Evolutionary conservation across 2,888 invertebrate species (phyloP).

Genomic region (Himalopsyche kuldschensis): DNA sequence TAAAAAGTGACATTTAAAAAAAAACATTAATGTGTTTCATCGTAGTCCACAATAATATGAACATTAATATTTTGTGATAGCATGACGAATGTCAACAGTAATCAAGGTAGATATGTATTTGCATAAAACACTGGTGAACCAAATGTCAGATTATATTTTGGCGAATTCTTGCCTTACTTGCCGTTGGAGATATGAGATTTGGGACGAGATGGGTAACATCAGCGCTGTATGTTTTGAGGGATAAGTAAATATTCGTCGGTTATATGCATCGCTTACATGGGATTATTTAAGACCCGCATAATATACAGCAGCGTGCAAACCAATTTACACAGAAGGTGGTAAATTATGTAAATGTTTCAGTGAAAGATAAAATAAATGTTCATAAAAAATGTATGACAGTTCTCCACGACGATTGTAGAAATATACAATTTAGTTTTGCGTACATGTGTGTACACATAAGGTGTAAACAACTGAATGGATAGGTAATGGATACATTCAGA

Average conservation of each 20-base stretch:
- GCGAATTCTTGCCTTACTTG: background rate
- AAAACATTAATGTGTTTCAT: too few relatives aligned
- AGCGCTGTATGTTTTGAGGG: background rate
- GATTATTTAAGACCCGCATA: background rate
- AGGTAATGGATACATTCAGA: too few relatives aligned
- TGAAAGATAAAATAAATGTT: too few relatives aligned
- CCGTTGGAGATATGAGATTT: background rate
- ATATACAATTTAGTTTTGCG: too few relatives aligned
- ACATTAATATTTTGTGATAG: background rate
- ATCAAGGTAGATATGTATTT: background rate
- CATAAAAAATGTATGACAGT: too few relatives aligned
- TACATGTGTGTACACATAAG: too few relatives aligned
- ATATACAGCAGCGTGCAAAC: background rate
- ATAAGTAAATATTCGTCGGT: background rate
- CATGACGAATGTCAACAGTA: background rate
- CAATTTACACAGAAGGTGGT: too few relatives aligned
- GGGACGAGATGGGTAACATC: background rate
- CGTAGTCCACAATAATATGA: background rate
- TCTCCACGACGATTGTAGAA: too few relatives aligned
- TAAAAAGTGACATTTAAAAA: too few relatives aligned
- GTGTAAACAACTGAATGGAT: too few relatives aligned
- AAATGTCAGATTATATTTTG: background rate
- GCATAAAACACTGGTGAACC: background rate
- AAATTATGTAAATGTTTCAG: too few relatives aligned
- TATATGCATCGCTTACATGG: background rate